Evolutionary conservation across 1,140 invertebrate species (phyloP).

Genomic region (Hypothenemus hampei): DNA sequence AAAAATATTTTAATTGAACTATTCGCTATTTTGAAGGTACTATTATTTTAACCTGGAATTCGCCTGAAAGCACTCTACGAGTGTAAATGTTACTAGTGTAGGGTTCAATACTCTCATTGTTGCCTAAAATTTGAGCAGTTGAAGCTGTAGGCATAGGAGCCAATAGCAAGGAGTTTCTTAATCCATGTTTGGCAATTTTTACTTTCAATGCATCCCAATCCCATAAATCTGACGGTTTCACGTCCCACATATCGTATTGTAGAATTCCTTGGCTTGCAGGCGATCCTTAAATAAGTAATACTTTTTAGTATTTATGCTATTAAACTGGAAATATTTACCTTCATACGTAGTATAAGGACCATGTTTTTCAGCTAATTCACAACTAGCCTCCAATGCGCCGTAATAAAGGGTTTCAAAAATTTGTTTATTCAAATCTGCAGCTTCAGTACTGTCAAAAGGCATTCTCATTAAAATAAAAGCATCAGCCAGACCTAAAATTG

Average conservation of each 20-base stretch:
- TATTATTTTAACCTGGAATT: slow-evolving; percentile 40
- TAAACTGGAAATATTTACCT: slow-evolving; percentile 8
- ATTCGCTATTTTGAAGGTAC: too few species aligned
- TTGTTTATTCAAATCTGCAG: slow-evolving; percentile 83
- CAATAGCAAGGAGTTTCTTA: slow-evolving; percentile 90
- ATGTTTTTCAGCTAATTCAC: slow-evolving; percentile 83
- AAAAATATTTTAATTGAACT: not conserved
- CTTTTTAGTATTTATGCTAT: not conserved
- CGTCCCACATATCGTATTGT: slow-evolving; percentile 98
- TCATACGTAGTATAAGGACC: slow-evolving; percentile 90
- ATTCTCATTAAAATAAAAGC: slow-evolving; percentile 91
- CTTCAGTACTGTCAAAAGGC: slow-evolving; percentile 86
- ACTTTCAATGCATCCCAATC: slow-evolving; percentile 83
- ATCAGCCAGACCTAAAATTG: slow-evolving; percentile 78
- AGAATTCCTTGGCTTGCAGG: slow-evolving; percentile 95
- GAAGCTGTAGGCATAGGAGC: slow-evolving; percentile 99
- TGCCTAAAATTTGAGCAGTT: slow-evolving; percentile 98
- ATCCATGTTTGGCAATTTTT: slow-evolving; percentile 85
- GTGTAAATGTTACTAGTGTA: slow-evolving; percentile 98
- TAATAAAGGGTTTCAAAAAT: slow-evolving; percentile 99
- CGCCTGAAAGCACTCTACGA: slow-evolving; percentile 87
- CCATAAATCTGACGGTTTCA: slow-evolving; percentile 83
- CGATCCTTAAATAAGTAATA: slow-evolving; percentile 55
- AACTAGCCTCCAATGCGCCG: slow-evolving; percentile 93
- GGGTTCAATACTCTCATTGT: slow-evolving; percentile 98